Base-by-base conservation (phyloP, 2,888 invertebrate species). In the Mycalesis mineus region DNA sequence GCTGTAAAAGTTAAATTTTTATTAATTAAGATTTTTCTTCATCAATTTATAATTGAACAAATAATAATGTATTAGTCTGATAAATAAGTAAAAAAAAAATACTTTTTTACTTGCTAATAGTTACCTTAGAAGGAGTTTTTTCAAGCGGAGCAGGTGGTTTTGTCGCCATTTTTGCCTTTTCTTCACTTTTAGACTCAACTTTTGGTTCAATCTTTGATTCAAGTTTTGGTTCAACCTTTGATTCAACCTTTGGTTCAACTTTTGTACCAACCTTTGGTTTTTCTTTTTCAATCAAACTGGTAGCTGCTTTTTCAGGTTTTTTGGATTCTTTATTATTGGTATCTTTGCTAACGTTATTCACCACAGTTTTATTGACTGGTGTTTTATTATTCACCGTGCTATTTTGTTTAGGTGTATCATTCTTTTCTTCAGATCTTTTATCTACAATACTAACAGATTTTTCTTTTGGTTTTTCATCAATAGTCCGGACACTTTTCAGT, bases 371-470 rank as follows among this genome's bases (percentile, higher is more conserved):
- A 63, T 74, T 77, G 74, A 78, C 78, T 73, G 62, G 39, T 28
- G 59, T 57, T 57, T 67, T 69, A 66, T 81, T 64, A 64, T 67
- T 68, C 54, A 60, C 51, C 29, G 59, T 41, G 49, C 56, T 67
- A 48, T 57, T 68, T 57, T 66, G 58, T 62, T 70, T 70, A 47
- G 62, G 42, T 50, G 60, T 47, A 29, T 66, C 67, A 64, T 68
- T 71, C 58, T 71, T 76, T 33, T 85, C 83, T 41, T 73, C 62
- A 29, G 57, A 31, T 71, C 78, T 85, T 65, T 74, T 84, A 62
- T 88, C 88, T 62, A 84, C 74, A 65, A 86, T 88, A 49, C 83
- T 87, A 7, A 87, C 86, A 17, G 86, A 81, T 69, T 88, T 88
- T 55, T 87, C 88, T 71, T 85, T 88, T 11, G 72, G 65, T 69